These are phyloP conservation scores for Elanus axillaris DNA, from an alignment of 2,113 vertebrate genomes.

Conservation along the genomic window DNA sequence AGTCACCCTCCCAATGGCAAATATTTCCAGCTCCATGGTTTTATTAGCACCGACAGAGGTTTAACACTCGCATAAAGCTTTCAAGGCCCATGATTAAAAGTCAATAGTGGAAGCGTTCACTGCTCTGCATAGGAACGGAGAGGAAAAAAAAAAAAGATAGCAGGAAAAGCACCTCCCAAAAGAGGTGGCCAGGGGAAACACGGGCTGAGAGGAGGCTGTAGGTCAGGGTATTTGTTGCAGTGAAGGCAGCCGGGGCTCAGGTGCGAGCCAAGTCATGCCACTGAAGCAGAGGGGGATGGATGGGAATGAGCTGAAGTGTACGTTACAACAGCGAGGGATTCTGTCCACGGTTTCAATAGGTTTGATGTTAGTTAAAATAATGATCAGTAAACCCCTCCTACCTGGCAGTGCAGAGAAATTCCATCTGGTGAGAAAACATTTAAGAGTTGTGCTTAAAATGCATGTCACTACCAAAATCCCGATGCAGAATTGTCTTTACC, in stretches of 20 bases:
- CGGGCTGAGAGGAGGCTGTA: background rate
- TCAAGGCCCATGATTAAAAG: background rate
- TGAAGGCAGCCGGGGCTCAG: background rate
- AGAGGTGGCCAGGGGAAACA: background rate
- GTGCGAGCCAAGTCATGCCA: rapidly evolving
- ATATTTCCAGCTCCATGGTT: background rate
- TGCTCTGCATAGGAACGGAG: background rate
- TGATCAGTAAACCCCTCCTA: background rate
- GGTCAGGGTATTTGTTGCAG: background rate
- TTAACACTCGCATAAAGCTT: background rate
- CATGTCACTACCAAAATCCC: rapidly evolving
- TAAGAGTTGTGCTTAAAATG: background rate
- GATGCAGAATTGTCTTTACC: background rate
- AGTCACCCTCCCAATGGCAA: background rate
- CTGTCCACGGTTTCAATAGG: too few species aligned
- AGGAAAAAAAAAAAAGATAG: rapidly evolving
- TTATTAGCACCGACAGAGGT: background rate
- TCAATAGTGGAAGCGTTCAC: background rate
- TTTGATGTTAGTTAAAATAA: background rate
- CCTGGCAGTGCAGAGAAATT: background rate
- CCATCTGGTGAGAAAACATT: background rate
- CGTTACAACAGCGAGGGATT: background rate
- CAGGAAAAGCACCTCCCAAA: background rate
- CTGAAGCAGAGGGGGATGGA: background rate
- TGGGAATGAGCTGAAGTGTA: rapidly evolving